These are phyloP conservation scores for Panurus biarmicus DNA, from an alignment of 2,113 vertebrate genomes.

Conservation along the genomic window DNA sequence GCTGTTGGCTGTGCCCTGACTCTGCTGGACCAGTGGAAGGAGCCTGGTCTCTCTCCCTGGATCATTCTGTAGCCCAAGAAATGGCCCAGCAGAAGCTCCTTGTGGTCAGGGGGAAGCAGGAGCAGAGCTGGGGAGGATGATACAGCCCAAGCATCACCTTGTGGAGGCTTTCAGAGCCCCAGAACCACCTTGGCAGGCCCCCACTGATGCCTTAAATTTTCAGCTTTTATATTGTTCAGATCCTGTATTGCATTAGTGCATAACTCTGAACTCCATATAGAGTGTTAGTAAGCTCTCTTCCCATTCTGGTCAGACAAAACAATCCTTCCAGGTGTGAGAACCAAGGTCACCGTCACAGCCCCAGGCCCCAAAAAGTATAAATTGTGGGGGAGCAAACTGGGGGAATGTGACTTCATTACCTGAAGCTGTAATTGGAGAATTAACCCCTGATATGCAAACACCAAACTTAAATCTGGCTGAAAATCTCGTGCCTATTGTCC, in stretches of 20 bases:
- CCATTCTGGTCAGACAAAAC: not conserved
- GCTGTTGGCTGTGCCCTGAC: not conserved
- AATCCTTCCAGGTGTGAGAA: not conserved
- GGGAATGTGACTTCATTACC: not conserved
- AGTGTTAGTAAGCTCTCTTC: not conserved
- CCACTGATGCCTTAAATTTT: not conserved
- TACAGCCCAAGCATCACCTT: not conserved
- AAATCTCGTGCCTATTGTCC: fast-evolving
- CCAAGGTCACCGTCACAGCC: not conserved
- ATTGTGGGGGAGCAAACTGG: not conserved
- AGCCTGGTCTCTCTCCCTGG: not conserved
- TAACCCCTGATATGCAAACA: not conserved
- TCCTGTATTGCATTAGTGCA: not conserved
- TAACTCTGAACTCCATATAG: not conserved
- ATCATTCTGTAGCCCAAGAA: not conserved
- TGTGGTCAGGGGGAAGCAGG: not conserved
- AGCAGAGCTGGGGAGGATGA: fast-evolving
- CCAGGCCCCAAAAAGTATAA: not conserved
- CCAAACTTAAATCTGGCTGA: not conserved
- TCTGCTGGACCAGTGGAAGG: not conserved
- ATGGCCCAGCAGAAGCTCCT: not conserved
- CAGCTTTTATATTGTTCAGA: not conserved
- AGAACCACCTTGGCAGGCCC: fast-evolving
- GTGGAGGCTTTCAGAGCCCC: not conserved
- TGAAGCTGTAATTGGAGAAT: not conserved